Evolutionary conservation across 2,888 invertebrate species (phyloP), one percentile per base, ranked within the genome.

Genomic region (Saturnia pavonia): DNA sequence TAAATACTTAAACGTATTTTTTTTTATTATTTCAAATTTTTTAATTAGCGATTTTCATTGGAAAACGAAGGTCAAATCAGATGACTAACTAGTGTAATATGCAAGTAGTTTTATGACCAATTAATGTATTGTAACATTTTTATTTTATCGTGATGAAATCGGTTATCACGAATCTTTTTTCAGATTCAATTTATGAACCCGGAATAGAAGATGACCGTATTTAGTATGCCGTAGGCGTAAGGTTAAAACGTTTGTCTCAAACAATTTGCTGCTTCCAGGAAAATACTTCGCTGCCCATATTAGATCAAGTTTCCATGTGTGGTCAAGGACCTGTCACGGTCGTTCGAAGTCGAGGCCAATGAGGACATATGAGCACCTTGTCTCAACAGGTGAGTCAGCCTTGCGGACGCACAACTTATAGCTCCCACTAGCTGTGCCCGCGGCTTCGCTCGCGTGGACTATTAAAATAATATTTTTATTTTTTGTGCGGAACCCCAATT

Each of bases 261-360:
- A 71, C 73, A 51, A 68, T 42, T 45, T 48, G 45, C 73, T 67
- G 54, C 72, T 78, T 82, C 78, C 82, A 85, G 85, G 83, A 85
- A 85, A 85, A 83, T 71, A 69, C 73, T 71, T 74, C 72, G 54
- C 45, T 63, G 65, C 74, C 78, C 76, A 81, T 80, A 78, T 80
- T 78, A 77, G 80, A 78, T 79, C 72, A 78, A 77, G 72, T 74
- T 69, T 76, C 74, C 77, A 76, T 74, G 75, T 76, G 76, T 79
- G 79, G 82, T 83, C 82, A 81, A 78, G 82, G 80, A 79, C 79
- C 78, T 81, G 82, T 87, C 88, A 88, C 71, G 88, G 87, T 69
- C 86, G 86, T 82, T 85, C 83, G 83, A 81, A 82, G 83, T 84
- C 81, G 84, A 84, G 88, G 88, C 76, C 84, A 75, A 63, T 42